phyloP scores from a whole-genome alignment of 2,113 vertebrate species.

The Callocephalon fimbriatum region DNA sequence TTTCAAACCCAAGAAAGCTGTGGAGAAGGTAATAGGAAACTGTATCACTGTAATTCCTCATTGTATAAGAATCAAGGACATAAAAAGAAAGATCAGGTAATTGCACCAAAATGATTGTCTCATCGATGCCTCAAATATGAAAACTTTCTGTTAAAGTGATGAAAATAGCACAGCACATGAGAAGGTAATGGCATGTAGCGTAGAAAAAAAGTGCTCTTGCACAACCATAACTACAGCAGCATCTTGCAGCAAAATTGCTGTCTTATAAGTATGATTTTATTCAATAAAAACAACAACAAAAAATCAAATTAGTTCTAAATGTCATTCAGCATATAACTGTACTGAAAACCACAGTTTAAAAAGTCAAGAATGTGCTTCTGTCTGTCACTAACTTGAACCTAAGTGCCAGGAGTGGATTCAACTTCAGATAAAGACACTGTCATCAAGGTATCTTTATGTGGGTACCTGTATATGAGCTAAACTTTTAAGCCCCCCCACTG shows the following conservation, averaged over 20 bases:
- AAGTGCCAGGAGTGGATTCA: background rate
- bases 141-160: background rate
- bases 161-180: background rate
- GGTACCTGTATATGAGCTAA: background rate
- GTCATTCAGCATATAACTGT: background rate
- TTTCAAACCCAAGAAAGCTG: background rate
- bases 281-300: background rate
- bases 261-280: background rate
- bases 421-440: background rate
- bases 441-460: background rate
- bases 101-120: background rate
- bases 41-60: background rate
- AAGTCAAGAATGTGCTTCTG: background rate
- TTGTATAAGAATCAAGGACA: background rate
- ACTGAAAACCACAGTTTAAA: background rate
- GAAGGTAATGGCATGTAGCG: background rate
- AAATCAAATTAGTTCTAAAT: background rate
- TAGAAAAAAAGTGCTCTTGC: background rate
- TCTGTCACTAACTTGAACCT: background rate
- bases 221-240: background rate
- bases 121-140: background rate
- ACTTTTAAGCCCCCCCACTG: fast-evolving
- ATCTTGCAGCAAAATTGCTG: background rate
- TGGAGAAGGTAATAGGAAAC: background rate
- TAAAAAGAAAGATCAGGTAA: background rate